Evolutionary conservation across 2,888 invertebrate species (phyloP).

Genomic region (Latrodectus elegans): DNA sequence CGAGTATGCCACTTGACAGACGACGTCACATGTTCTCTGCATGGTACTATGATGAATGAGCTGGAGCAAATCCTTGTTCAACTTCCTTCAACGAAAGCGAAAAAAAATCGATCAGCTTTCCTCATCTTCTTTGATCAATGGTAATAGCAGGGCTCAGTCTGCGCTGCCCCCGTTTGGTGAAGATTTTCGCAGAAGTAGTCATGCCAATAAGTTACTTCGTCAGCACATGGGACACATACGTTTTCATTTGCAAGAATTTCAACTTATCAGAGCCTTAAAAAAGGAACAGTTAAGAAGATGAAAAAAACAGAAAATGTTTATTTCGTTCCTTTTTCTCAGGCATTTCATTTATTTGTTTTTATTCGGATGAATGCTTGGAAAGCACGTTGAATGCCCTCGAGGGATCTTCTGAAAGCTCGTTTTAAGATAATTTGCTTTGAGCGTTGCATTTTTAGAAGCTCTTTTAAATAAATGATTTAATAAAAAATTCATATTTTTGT

Average conservation of each 20-base stretch:
- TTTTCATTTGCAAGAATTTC: constrained; percentile 53
- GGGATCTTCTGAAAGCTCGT: constrained; percentile 58
- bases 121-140: constrained; percentile 67
- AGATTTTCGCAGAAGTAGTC: constrained; percentile 50
- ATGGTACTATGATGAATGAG: constrained; percentile 57
- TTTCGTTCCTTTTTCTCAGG: constrained; percentile 30
- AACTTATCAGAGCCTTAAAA: constrained; percentile 30
- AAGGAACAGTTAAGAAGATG: constrained; percentile 6
- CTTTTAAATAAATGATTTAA: constrained; percentile 66
- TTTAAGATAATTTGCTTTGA: constrained; percentile 67
- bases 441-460: constrained; percentile 50
- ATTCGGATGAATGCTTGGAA: constrained; percentile 39
- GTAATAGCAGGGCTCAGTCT: constrained; percentile 36
- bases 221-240: constrained; percentile 39
- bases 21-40: constrained; percentile 43
- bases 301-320: constrained; percentile 43
- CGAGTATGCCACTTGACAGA: constrained; percentile 56
- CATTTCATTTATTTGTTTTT: constrained; percentile 48
- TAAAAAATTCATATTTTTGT: constrained; percentile 65
- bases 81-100: constrained; percentile 35
- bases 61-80: constrained; percentile 56
- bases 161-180: constrained; percentile 23
- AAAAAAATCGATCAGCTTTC: constrained; percentile 54
- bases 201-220: constrained; percentile 54
- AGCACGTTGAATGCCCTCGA: constrained; percentile 33